Conservation (phyloP, 2,113 vertebrate species). For the Lamprotornis superbus region DNA sequence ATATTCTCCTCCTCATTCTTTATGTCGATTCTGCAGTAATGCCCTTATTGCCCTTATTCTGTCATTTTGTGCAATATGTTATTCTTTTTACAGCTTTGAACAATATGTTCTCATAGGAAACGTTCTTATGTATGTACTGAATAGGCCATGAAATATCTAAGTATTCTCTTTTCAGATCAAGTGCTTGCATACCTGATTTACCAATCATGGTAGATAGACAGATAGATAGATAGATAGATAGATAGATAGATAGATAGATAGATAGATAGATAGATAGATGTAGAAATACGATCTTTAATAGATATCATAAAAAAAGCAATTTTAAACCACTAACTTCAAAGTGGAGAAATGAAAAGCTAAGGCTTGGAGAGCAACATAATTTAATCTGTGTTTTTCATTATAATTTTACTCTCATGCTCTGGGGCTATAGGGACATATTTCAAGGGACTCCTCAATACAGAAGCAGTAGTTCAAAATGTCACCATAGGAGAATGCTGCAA, state of each 20-base stretch:
- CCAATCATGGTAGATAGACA: not conserved
- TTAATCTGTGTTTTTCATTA: not conserved
- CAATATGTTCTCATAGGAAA: not conserved
- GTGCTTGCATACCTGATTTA: not conserved
- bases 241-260: not conserved
- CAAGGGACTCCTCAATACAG: not conserved
- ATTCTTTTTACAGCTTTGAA: constrained; percentile 1
- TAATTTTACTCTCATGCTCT: not conserved
- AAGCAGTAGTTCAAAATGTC: not conserved
- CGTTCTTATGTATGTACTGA: not conserved
- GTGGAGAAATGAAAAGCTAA: not conserved
- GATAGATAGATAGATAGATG: not conserved
- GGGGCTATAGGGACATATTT: not conserved
- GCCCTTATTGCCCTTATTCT: not conserved
- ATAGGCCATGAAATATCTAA: not conserved
- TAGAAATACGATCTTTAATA: not conserved
- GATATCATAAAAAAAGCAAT: not conserved
- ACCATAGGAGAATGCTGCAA: not conserved
- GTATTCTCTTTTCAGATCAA: not conserved
- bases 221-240: not conserved
- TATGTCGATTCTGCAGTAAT: not conserved
- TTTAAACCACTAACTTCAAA: not conserved
- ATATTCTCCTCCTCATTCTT: not conserved
- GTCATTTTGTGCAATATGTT: not conserved
- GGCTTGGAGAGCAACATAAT: not conserved